Conservation (phyloP, 2,888 invertebrate genomes). For the Limnephilus auricula region DNA sequence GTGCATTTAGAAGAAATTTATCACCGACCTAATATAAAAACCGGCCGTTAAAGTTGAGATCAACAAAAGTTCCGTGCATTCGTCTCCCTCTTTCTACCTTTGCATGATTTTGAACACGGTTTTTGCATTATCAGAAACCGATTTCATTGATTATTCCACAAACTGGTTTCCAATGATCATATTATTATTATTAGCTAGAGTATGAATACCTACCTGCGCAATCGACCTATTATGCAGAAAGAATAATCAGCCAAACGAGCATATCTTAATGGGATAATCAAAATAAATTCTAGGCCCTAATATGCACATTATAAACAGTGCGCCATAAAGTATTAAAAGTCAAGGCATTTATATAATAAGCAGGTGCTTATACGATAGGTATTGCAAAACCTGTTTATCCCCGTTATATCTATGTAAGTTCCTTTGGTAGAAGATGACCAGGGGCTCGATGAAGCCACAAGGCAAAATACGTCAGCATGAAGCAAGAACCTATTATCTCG, state of each 20-base stretch:
- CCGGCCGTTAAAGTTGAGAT: constrained; percentile 18
- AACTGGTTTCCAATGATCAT: constrained; percentile 55
- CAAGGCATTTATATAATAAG: background rate
- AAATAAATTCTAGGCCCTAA: background rate
- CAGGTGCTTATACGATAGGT: background rate
- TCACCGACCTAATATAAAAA: constrained; percentile 30
- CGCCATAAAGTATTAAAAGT: background rate
- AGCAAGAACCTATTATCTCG: background rate
- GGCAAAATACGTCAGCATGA: background rate
- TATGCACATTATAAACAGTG: background rate
- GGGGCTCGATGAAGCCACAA: background rate
- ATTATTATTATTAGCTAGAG: constrained; percentile 9
- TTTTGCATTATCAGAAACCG: constrained; percentile 64
- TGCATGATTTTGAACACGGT: constrained; percentile 59
- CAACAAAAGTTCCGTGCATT: constrained; percentile 26
- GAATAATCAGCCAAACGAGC: background rate
- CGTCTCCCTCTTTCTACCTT: constrained; percentile 24
- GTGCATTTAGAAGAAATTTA: constrained; percentile 38
- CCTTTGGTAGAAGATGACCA: background rate
- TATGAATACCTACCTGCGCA: constrained; percentile 5
- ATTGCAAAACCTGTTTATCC: background rate
- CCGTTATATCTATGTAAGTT: background rate
- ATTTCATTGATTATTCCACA: constrained; percentile 60
- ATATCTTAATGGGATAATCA: constrained; percentile 2
- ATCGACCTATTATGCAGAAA: constrained; percentile 25